Percentiles rank a stretch among this genome's conserved stretches.
phyloP scores from a whole-genome alignment of 2,797 vertebrate genomes.

The Botia kubotai region DNA sequence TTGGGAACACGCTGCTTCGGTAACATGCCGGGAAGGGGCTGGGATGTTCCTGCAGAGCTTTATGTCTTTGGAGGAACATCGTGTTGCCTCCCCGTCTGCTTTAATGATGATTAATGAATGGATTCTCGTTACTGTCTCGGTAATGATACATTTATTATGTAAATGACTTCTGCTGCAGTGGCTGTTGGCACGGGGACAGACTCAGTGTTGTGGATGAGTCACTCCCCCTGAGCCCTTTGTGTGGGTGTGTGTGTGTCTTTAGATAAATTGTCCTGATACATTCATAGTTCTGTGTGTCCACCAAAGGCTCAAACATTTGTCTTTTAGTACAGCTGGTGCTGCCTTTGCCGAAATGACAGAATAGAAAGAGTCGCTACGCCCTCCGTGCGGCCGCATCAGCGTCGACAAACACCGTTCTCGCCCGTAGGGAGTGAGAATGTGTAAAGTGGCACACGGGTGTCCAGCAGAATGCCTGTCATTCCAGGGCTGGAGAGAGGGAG shows the following conservation, averaged over 20 bases:
- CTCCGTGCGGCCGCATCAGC: conserved; percentile 57
- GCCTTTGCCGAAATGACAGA: conserved; percentile 58
- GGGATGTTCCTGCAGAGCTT: not conserved
- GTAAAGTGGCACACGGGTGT: conserved; percentile 76
- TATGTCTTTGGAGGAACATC: not conserved
- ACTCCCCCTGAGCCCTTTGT: conserved; percentile 61
- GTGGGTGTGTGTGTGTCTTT: conserved; percentile 43
- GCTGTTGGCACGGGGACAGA: conserved; percentile 72
- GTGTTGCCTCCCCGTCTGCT: conserved; percentile 3
- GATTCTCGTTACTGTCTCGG: conserved; percentile 47
- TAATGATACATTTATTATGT: conserved; percentile 35
- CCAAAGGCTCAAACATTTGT: conserved; percentile 44
- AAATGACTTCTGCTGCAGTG: conserved; percentile 34
- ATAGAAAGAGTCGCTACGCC: conserved; percentile 47
- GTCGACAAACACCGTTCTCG: conserved; percentile 67
- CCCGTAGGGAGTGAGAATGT: conserved; percentile 77
- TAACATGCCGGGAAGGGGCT: not conserved
- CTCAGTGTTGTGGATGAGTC: conserved; percentile 71
- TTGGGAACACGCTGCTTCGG: not conserved
- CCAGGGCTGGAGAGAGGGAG: conserved; percentile 57
- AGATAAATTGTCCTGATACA: conserved; percentile 71
- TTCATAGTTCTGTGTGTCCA: conserved; percentile 61
- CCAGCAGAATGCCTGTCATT: conserved; percentile 78
- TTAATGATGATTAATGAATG: conserved; percentile 68
- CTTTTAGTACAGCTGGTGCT: conserved; percentile 42